Evolutionary conservation across 2,888 invertebrate species (phyloP).

Genomic region (Hirtodrosophila duncani): DNA sequence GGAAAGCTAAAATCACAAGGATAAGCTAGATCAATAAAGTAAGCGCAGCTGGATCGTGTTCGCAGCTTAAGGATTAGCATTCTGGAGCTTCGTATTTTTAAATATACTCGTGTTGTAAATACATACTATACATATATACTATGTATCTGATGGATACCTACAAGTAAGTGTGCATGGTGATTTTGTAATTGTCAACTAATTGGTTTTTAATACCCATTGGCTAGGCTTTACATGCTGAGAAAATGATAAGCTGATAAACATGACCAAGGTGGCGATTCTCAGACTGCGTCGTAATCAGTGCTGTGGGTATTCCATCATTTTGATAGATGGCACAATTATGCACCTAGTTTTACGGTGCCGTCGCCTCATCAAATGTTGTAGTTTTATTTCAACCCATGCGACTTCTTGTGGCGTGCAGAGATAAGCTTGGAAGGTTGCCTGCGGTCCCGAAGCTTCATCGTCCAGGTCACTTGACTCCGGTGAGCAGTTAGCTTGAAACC

Average conservation of each 20-base stretch:
- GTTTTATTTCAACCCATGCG: conserved; percentile 49
- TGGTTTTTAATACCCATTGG: conserved; percentile 52
- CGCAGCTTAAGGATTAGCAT: no score
- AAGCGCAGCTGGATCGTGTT: no score
- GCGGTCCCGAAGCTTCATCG: conserved; percentile 27
- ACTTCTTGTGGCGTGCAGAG: conserved; percentile 10
- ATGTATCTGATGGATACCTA: no score
- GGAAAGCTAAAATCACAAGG: no score
- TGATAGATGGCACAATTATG: conserved; percentile 50
- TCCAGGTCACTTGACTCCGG: conserved; percentile 54
- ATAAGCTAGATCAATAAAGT: no score
- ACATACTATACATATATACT: no score
- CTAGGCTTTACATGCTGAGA: background rate
- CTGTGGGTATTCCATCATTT: conserved; percentile 35
- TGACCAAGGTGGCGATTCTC: background rate
- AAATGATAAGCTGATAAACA: conserved; percentile 34
- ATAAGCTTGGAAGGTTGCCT: conserved; percentile 51
- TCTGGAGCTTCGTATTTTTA: no score
- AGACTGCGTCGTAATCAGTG: background rate
- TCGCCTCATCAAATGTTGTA: conserved; percentile 21
- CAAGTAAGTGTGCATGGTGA: conserved; percentile 22
- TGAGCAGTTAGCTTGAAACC: conserved; percentile 52
- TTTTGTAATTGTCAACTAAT: conserved; percentile 44
- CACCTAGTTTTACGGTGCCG: conserved; percentile 9
- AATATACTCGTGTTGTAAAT: no score